Base-by-base conservation (phyloP, 1,140 invertebrate species). In the Holotrichia oblita region DNA sequence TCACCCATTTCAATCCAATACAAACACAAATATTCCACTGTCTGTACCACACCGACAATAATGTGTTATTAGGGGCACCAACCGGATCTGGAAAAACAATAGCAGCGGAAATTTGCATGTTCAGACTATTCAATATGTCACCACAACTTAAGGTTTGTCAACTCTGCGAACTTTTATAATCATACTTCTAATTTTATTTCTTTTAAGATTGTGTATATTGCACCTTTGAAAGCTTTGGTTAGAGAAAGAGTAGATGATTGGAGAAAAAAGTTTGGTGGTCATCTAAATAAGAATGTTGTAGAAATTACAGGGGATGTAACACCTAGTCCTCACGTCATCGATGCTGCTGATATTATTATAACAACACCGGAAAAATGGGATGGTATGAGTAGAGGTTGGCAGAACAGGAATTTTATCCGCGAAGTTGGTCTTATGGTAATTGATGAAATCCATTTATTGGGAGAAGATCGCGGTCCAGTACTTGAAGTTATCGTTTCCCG, bases 321-420 rank as follows among this genome's bases (percentile, higher is more conserved):
- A 0, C 99, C 99, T 0, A 97, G 99, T 87, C 93, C 96, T 73
- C 89, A 92, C 82, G 93, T 96, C 0, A 96, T 99, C 78, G 89
- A 91, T 0, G 90, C 87, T 73, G 93, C 98, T 0, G 93, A 96
- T 85, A 93, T 99, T 0, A 99, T 99, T 81, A 96, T 99, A 0
- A 99, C 98, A 2, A 99, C 98, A 0, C 98, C 98, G 0, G 98
- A 99, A 88, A 99, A 99, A 87, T 99, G 98, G 98, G 98, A 99
- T 87, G 98, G 98, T 79, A 96, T 99, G 77, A 98, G 96, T 87
- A 91, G 98, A 81, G 97, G 95, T 79, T 99, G 98, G 97, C 97
- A 99, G 83, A 99, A 95, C 0, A 91, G 98, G 81, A 94, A 93
- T 87, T 99, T 99, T 85, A 98, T 99, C 0, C 93, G 92, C 79